These are phyloP conservation scores for Caenorhabditis afra DNA, from an alignment of 2,888 invertebrate species.

Conservation along the genomic window DNA sequence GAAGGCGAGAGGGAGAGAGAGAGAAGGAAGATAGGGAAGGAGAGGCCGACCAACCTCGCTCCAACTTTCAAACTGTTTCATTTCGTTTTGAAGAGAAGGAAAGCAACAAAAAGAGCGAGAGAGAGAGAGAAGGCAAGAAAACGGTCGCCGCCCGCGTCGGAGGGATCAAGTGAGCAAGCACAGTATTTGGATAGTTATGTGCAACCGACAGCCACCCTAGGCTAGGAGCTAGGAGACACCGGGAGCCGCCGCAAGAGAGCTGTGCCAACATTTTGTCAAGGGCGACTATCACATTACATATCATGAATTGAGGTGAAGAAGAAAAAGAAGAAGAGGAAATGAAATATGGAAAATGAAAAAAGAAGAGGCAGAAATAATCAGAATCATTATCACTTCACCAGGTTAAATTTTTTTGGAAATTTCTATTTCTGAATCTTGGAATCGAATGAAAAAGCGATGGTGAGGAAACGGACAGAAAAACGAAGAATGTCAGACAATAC, in stretches of 20 bases:
- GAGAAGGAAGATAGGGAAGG: too few relatives aligned
- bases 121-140: background rate
- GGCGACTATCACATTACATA: constrained; percentile 55
- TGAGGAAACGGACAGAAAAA: too few relatives aligned
- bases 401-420: too few relatives aligned
- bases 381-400: background rate
- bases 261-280: constrained; percentile 41
- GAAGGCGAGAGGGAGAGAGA: background rate
- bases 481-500: background rate
- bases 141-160: background rate
- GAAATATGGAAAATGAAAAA: background rate
- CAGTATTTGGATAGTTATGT: constrained; percentile 58
- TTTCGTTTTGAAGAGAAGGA: too few relatives aligned
- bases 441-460: too few relatives aligned
- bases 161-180: constrained; percentile 28
- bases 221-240: background rate
- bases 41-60: constrained; percentile 3
- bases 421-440: too few relatives aligned
- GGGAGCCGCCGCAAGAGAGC: constrained; percentile 50
- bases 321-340: background rate
- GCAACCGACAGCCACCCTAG: background rate
- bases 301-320: constrained; percentile 19
- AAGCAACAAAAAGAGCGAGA: constrained; percentile 12
- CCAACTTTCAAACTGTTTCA: too few relatives aligned
- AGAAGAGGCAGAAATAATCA: background rate